phyloP scores from a whole-genome alignment of 64 coral and sea anemone genomes.

The Stichodactyla mertensii region DNA sequence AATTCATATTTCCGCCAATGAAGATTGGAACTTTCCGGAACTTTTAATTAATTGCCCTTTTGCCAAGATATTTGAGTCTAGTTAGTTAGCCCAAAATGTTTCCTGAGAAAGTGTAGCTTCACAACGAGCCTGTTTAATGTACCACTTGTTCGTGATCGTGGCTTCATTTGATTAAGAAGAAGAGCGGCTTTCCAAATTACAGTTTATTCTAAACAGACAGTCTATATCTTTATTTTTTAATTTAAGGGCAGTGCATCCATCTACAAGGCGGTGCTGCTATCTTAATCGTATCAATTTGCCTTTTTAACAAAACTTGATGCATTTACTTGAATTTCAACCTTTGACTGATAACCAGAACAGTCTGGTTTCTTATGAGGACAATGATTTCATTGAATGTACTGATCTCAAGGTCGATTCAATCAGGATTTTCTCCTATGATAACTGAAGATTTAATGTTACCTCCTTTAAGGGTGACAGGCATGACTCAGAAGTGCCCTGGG shows the following conservation, averaged over 20 bases:
- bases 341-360: slow-evolving; percentile 10
- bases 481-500: too few species aligned
- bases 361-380: neutral
- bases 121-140: neutral
- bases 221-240: neutral
- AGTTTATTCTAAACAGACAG: slow-evolving; percentile 4
- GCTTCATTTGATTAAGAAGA: too few species aligned
- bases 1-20: neutral
- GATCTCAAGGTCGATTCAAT: slow-evolving; percentile 4
- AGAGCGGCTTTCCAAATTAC: too few species aligned
- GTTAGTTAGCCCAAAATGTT: too few species aligned
- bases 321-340: neutral
- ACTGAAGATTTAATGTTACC: neutral
- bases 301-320: neutral
- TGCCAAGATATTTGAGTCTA: neutral
- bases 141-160: too few species aligned
- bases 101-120: too few species aligned
- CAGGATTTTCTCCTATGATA: neutral
- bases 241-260: neutral
- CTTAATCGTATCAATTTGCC: slow-evolving; percentile 12
- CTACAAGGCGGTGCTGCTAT: neutral
- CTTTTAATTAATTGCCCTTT: neutral
- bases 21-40: neutral
- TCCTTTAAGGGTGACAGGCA: neutral
- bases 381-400: neutral